Evolutionary conservation across 1,140 invertebrate species (phyloP).

Genomic region (Sipha flava): DNA sequence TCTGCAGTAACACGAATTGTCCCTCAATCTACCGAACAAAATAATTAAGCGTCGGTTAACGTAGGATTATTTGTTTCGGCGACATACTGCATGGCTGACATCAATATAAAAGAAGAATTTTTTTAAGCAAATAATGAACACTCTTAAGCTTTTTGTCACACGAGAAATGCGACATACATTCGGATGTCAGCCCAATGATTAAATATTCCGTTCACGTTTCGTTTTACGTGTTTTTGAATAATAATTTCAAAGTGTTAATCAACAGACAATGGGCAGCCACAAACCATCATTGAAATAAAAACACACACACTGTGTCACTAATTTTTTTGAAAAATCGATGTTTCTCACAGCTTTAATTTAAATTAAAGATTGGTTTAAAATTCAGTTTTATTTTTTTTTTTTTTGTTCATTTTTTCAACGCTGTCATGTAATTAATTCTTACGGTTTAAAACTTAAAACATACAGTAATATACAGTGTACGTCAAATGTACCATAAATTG

Average conservation of each 20-base stretch:
- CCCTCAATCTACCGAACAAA: too few species aligned
- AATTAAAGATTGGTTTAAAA: background rate
- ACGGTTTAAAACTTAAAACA: too few species aligned
- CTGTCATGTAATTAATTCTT: too few species aligned
- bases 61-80: background rate
- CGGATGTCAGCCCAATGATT: background rate
- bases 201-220: background rate
- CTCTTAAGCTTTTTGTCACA: background rate
- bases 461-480: too few species aligned
- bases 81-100: too few species aligned
- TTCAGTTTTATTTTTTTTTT: background rate
- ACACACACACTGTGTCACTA: background rate
- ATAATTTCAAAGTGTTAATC: constrained; percentile 11
- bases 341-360: background rate
- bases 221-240: constrained; percentile 12
- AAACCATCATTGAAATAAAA: background rate
- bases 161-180: background rate
- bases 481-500: too few species aligned
- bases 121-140: background rate
- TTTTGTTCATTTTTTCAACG: background rate
- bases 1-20: too few species aligned
- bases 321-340: background rate
- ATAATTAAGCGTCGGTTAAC: background rate
- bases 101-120: background rate
- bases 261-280: background rate